Percentiles rank a stretch among this genome's conserved stretches.
phyloP scores from a whole-genome alignment of 2,888 invertebrate species.

The Archaeoteleia sp. region DNA sequence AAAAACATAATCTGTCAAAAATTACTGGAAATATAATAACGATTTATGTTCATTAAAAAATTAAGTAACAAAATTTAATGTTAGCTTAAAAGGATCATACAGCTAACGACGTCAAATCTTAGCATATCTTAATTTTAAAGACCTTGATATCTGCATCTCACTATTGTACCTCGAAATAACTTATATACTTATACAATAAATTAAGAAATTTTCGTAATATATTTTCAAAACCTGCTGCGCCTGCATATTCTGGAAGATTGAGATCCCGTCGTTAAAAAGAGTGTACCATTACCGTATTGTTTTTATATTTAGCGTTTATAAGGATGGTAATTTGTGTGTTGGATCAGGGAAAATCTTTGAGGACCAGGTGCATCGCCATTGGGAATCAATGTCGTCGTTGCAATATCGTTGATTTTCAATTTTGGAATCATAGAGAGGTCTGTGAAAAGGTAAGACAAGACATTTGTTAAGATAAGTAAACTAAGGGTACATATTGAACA shows the following conservation, averaged over 20 bases:
- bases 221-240: constrained; percentile 1
- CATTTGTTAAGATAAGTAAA: not conserved
- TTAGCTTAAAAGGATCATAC: constrained; percentile 7
- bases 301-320: constrained; percentile 73
- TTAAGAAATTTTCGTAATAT: constrained; percentile 15
- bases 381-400: constrained; percentile 64
- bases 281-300: constrained; percentile 6
- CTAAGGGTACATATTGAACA: too few relatives aligned
- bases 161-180: not conserved
- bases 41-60: not conserved
- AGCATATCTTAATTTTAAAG: constrained; percentile 17
- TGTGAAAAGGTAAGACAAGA: constrained; percentile 59
- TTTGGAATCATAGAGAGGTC: constrained; percentile 65
- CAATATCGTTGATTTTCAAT: constrained; percentile 68
- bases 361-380: constrained; percentile 75
- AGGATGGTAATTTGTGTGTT: constrained; percentile 76
- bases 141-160: not conserved
- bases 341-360: constrained; percentile 75
- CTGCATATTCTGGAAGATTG: not conserved
- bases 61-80: too few relatives aligned
- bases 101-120: constrained; percentile 7
- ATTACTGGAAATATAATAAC: constrained; percentile 11
- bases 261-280: constrained; percentile 1
- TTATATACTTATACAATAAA: not conserved
- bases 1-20: too few relatives aligned